Percentiles rank a stretch among this genome's conserved stretches.
These are phyloP conservation scores for Tenodera sinensis DNA, from an alignment of 2,888 invertebrate species.

Conservation along the genomic window DNA sequence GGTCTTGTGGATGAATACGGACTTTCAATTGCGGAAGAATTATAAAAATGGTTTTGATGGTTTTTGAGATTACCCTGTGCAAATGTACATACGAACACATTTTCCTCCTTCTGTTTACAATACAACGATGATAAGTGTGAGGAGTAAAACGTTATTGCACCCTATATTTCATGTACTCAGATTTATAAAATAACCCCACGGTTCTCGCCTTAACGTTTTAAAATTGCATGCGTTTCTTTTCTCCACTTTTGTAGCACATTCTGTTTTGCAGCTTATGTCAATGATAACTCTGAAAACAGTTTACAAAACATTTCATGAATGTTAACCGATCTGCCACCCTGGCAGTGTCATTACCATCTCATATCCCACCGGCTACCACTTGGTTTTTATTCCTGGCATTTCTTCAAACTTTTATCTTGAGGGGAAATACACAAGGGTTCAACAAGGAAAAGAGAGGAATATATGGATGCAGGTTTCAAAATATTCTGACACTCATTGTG, in stretches of 20 bases:
- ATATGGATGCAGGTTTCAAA: neutral
- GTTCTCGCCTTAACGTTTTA: neutral
- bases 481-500: neutral
- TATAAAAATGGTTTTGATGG: too few species aligned
- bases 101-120: too few species aligned
- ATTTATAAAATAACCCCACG: too few species aligned
- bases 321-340: neutral
- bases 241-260: neutral
- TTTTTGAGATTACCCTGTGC: too few species aligned
- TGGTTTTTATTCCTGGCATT: neutral
- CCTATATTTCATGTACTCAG: too few species aligned
- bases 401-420: neutral
- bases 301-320: neutral
- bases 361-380: neutral
- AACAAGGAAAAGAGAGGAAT: neutral
- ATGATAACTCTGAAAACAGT: too few species aligned
- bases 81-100: too few species aligned
- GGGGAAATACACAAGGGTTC: neutral
- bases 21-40: too few species aligned
- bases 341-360: neutral
- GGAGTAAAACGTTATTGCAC: too few species aligned
- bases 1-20: too few species aligned
- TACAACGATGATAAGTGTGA: too few species aligned
- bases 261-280: neutral
- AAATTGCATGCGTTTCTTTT: neutral